Evolutionary conservation across 1,140 invertebrate species (phyloP), one percentile per base, ranked within the genome.

Genomic region (Magallana ariakensis): DNA sequence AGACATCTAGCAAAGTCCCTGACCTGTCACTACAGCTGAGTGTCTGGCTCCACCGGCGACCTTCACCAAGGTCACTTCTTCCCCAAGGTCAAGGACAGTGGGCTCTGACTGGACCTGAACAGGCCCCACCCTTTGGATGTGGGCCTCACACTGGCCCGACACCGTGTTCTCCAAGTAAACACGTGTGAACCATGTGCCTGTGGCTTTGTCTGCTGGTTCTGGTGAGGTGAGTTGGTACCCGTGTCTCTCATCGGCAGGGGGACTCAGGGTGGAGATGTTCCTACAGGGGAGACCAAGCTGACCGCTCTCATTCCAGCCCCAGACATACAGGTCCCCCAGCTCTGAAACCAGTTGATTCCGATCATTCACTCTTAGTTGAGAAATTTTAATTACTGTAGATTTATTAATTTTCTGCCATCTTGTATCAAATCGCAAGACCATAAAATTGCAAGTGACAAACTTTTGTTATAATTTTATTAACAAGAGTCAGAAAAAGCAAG

Each of bases 261-360:
- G 22, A 56, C 16, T 33, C 2, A 13, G 46, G 13, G 46, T 56
- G 16, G 80, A 81, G 13, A 66, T 54, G 53, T 15, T 16, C 7
- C 82, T 93, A 90, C 84, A 91, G 57, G 95, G 95, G 26, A 96
- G 93, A 19, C 97, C 97, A 22, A 97, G 92, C 94, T 98, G 97
- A 2, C 97, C 96, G 93, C 96, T 97, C 90, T 96, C 96, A 94
- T 98, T 98, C 97, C 97, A 98, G 7, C 98, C 98, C 95, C 97
- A 98, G 58, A 96, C 96, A 92, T 96, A 98, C 11, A 98, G 92
- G 89, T 96, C 96, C 54, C 95, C 95, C 86, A 83, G 86, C 26
- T 92, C 94, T 94, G 87, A 66, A 89, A 46, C 1, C 33, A 46
- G 33, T 46, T 46, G 33, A 46, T 46, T 46, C 33, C 2, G 33